phyloP scores from a whole-genome alignment of 2,113 vertebrate species.

The Plotosus lineatus region DNA sequence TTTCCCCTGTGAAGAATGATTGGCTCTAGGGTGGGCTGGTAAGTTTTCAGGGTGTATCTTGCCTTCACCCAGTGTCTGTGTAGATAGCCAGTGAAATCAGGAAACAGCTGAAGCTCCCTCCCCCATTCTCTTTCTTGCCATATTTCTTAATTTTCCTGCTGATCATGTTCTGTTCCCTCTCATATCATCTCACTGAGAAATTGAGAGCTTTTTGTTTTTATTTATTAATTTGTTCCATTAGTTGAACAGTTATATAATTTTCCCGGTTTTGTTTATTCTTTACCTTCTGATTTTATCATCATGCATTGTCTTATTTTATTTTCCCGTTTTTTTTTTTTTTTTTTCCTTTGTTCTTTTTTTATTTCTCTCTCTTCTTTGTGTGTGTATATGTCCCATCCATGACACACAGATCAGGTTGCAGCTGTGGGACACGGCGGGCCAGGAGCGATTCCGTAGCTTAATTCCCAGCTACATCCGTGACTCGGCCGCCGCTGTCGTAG shows the following conservation, averaged over 20 bases:
- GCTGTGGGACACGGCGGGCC: slow-evolving; percentile 98
- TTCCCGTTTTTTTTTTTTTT: slow-evolving; percentile 32
- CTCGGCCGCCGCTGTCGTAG: slow-evolving; percentile 96
- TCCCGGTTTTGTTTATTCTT: slow-evolving; percentile 11
- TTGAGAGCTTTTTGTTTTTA: too few species aligned
- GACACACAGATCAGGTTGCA: slow-evolving; percentile 94
- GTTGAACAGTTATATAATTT: background rate
- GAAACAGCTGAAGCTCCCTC: background rate
- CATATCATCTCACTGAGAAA: slow-evolving; percentile 60
- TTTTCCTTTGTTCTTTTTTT: slow-evolving; percentile 59
- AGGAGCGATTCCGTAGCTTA: slow-evolving; percentile 98
- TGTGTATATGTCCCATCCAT: slow-evolving; percentile 67
- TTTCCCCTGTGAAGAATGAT: too few species aligned
- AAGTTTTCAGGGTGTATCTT: too few species aligned
- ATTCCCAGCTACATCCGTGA: slow-evolving; percentile 99
- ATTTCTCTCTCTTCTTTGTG: slow-evolving; percentile 65
- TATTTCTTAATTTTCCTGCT: slow-evolving; percentile 51
- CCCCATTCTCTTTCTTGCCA: slow-evolving; percentile 48
- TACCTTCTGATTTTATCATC: slow-evolving; percentile 47
- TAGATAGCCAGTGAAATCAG: background rate
- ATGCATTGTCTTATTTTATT: slow-evolving; percentile 51
- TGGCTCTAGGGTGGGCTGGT: too few species aligned
- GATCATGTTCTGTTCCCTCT: slow-evolving; percentile 46
- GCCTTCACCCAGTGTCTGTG: too few species aligned
- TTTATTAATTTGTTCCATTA: background rate